Percentiles rank a stretch among this genome's conserved stretches.
phyloP scores from a whole-genome alignment of 2,113 vertebrate species.

The Muntiacus reevesi region DNA sequence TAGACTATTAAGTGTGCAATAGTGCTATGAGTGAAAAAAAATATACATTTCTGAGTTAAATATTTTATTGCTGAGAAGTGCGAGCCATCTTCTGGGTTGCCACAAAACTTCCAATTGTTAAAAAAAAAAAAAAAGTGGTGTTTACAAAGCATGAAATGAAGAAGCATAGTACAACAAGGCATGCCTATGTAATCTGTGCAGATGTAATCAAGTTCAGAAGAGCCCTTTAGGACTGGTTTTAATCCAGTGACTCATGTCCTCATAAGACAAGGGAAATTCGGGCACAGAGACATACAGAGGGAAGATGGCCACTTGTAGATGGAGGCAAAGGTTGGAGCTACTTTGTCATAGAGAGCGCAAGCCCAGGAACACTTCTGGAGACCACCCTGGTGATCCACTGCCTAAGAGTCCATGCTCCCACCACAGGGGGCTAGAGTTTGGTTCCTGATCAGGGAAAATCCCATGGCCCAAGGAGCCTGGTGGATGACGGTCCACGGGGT shows the following conservation, averaged over 20 bases:
- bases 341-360: background rate
- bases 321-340: background rate
- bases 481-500: background rate
- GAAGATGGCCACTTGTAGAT: background rate
- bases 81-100: background rate
- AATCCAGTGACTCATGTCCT: background rate
- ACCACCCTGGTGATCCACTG: background rate
- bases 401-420: background rate
- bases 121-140: background rate
- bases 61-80: background rate
- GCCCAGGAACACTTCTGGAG: background rate
- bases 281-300: background rate
- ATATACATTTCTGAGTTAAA: background rate
- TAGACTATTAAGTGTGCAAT: background rate
- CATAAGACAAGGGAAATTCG: background rate
- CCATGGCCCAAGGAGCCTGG: background rate
- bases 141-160: background rate
- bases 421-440: background rate
- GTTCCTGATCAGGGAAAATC: background rate
- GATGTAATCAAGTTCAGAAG: background rate
- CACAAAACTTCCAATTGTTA: background rate
- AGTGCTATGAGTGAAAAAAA: background rate
- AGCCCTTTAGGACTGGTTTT: background rate
- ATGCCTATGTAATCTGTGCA: background rate
- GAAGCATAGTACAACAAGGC: background rate